Evolutionary conservation across 2,797 vertebrate genomes (phyloP).

Genomic region (Acipenser transmontanus): DNA sequence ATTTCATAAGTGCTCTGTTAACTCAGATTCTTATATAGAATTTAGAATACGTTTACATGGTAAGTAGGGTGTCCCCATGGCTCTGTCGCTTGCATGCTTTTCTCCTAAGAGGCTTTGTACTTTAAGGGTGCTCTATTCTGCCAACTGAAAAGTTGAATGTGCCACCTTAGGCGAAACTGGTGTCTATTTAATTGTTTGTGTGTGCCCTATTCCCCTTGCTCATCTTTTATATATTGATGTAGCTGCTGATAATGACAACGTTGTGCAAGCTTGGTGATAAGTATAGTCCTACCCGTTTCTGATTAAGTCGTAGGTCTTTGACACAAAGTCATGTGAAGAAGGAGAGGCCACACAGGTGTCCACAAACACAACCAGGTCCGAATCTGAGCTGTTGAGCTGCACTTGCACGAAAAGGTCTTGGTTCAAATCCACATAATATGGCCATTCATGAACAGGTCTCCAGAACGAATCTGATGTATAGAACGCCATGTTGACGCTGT

Average conservation of each 20-base stretch:
- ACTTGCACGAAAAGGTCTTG: slow-evolving; percentile 72
- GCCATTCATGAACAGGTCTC: slow-evolving; percentile 49
- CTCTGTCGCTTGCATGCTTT: not conserved
- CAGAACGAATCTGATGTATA: slow-evolving; percentile 64
- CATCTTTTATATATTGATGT: too few species aligned
- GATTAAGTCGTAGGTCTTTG: slow-evolving; percentile 61
- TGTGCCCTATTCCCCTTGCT: not conserved
- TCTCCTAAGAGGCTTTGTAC: not conserved
- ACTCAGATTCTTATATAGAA: not conserved
- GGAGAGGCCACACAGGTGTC: slow-evolving; percentile 80
- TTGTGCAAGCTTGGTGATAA: too few species aligned
- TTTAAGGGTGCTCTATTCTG: not conserved
- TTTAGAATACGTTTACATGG: not conserved
- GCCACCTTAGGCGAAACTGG: not conserved
- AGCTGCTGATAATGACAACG: too few species aligned
- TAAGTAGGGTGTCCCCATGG: not conserved
- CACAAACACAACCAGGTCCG: slow-evolving; percentile 61
- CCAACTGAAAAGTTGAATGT: not conserved
- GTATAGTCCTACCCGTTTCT: slow-evolving; percentile 66
- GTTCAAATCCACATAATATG: slow-evolving; percentile 65
- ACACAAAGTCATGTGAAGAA: slow-evolving; percentile 45
- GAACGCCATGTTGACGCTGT: slow-evolving; percentile 65
- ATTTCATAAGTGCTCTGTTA: not conserved
- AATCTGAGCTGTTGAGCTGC: slow-evolving; percentile 41
- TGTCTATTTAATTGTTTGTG: not conserved